Evolutionary conservation across 2,888 invertebrate species (phyloP), one percentile per base, ranked within the genome.

Genomic region (Phaonia tiefii): DNA sequence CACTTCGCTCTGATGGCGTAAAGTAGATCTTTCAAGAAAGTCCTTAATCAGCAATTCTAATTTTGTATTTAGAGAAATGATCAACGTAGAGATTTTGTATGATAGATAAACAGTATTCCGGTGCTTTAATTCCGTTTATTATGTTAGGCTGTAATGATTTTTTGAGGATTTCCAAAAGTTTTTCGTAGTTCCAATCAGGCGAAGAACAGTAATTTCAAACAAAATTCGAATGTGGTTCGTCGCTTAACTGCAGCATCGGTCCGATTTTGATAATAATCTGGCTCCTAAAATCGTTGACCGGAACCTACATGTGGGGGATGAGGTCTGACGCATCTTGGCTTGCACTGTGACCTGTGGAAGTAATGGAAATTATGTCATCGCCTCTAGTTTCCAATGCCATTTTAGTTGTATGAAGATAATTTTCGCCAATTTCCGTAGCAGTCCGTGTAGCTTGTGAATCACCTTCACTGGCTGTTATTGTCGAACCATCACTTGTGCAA

Each of bases 251-350:
- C 0, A 63, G 17, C 1, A 65, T 65, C 3, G 69, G 72, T 2
- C 76, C 79, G 25, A 66, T 70, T 15, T 15, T 70, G 0, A 83
- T 60, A n/a, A 83, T 69, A 60, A 83, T 51, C 49, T 85, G 82
- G 17, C 83, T 82, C 15, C 70, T 60, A 25, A 83, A 83, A 7
- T 76, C 75, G n/a, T 80, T 83, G 8, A 83, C 63, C 2, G 83
- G 78, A 0, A 56, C 80, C 49, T 84, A 79, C 10, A 80, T 66
- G 20, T 80, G 83, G 4, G 83, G 80, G 42, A 84, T 83, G 5
- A 84, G 71, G 44, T 83, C 83, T 2, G 82, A 74, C 13, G 42
- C 70, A 17, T 83, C 81, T 26, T 84, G 80, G 8, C 76, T 75
- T 0, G 79, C 83, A 70, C 82, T 83, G 65, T 83, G 82, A 1